Evolutionary conservation across 2,797 vertebrate species (phyloP).

Genomic region (Oryzias sinensis): DNA sequence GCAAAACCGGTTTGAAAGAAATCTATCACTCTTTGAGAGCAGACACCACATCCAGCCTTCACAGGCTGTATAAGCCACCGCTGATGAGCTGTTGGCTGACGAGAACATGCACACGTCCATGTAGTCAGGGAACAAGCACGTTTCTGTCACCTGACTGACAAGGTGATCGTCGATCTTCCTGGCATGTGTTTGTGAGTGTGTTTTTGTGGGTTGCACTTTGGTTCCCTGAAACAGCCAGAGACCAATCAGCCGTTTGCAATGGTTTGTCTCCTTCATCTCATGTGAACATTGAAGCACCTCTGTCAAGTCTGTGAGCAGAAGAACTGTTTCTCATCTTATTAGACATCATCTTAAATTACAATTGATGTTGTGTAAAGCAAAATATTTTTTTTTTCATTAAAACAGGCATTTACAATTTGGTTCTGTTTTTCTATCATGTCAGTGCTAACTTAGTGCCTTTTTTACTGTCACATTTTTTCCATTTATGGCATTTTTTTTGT

Average conservation of each 20-base stretch:
- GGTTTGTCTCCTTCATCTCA: conserved; percentile 21
- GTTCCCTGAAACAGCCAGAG: conserved; percentile 15
- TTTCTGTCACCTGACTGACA: conserved; percentile 55
- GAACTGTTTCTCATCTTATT: conserved; percentile 9
- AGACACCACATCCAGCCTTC: conserved; percentile 60
- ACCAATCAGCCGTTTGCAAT: conserved; percentile 23
- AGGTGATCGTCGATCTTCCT: conserved; percentile 52
- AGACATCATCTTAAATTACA: conserved; percentile 30
- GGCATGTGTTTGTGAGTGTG: conserved; percentile 1
- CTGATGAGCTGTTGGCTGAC: conserved; percentile 68
- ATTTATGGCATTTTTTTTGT: conserved; percentile 62
- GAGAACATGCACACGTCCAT: conserved; percentile 42
- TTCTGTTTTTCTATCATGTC: neutral
- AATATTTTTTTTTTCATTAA: neutral
- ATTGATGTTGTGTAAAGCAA: conserved; percentile 3
- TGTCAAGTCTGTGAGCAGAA: conserved; percentile 3
- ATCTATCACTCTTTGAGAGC: conserved; percentile 7
- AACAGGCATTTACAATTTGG: too few species aligned
- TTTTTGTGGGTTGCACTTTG: conserved; percentile 3
- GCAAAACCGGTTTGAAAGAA: neutral
- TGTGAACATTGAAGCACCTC: conserved; percentile 46
- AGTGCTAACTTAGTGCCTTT: neutral
- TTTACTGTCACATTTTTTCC: conserved; percentile 20
- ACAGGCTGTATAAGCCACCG: conserved; percentile 59
- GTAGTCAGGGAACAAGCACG: conserved; percentile 29